Percentiles rank a stretch among this genome's conserved stretches.
Evolutionary conservation across 2,888 invertebrate species (phyloP).

Genomic region (Cerceris rybyensis): DNA sequence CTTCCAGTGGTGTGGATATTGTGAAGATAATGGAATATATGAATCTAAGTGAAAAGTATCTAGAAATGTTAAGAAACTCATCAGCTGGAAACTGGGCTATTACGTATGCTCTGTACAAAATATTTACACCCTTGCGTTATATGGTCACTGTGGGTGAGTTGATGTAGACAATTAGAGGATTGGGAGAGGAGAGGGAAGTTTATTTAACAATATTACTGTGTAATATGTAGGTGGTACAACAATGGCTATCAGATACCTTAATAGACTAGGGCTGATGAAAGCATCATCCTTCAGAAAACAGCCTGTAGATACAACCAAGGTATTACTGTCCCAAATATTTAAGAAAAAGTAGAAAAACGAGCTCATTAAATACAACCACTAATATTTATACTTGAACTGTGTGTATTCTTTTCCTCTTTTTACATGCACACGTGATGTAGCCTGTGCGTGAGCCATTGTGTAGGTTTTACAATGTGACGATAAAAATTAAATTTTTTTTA

Average conservation of each 20-base stretch:
- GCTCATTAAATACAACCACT: not conserved
- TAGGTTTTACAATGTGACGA: conserved; percentile 48
- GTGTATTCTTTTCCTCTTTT: conserved; percentile 50
- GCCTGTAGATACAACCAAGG: conserved; percentile 33
- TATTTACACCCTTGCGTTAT: conserved; percentile 94
- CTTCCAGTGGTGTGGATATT: conserved; percentile 95
- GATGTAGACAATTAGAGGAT: not conserved
- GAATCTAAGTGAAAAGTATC: conserved; percentile 90
- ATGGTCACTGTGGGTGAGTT: conserved; percentile 93
- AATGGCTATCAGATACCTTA: conserved; percentile 90
- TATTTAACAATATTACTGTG: conserved; percentile 17
- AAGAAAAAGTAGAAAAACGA: conserved; percentile 6
- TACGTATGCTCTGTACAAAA: conserved; percentile 95
- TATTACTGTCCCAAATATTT: conserved; percentile 7
- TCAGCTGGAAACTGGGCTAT: conserved; percentile 94
- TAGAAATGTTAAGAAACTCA: conserved; percentile 90
- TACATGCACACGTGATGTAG: conserved; percentile 70
- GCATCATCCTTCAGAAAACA: conserved; percentile 45
- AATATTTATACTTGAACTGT: conserved; percentile 34
- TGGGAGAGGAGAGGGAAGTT: not conserved
- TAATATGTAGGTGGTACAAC: conserved; percentile 89
- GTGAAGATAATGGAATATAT: conserved; percentile 89
- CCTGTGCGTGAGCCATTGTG: conserved; percentile 55
- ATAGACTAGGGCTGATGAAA: conserved; percentile 87
- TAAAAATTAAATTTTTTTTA: not conserved